These are phyloP conservation scores for Hypotaenidia philippensis DNA, from an alignment of 2,797 vertebrate genomes.

Conservation along the genomic window DNA sequence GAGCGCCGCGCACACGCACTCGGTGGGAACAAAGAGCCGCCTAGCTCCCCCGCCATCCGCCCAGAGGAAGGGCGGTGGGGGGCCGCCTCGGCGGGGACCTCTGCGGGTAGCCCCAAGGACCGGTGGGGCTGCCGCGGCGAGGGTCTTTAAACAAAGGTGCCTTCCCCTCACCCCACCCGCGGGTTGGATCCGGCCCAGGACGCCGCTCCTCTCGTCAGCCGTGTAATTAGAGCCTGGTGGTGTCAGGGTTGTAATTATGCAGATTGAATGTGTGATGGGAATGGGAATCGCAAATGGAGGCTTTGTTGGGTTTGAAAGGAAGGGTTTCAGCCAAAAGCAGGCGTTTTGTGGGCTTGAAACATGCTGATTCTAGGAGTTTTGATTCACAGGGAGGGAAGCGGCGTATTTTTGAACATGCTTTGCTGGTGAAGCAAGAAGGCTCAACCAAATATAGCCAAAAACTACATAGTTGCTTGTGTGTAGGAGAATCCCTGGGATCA, in stretches of 20 bases:
- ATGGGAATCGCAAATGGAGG: slow-evolving; percentile 58
- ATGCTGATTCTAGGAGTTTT: not conserved
- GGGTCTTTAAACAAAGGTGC: not conserved
- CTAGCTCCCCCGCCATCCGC: not conserved
- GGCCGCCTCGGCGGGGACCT: not conserved
- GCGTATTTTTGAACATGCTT: accelerated
- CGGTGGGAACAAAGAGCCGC: slow-evolving; percentile 61
- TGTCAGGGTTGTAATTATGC: slow-evolving; percentile 78
- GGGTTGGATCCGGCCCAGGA: not conserved
- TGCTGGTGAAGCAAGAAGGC: not conserved
- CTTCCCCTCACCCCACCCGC: not conserved
- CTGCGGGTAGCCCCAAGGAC: not conserved
- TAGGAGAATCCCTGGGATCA: not conserved
- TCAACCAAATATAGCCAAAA: not conserved
- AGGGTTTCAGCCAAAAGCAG: not conserved
- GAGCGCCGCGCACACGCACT: not conserved
- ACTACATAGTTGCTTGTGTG: accelerated
- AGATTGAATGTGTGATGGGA: slow-evolving; percentile 65
- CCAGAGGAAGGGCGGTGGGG: not conserved
- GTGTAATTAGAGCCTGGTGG: slow-evolving; percentile 71
- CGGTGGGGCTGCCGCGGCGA: not conserved
- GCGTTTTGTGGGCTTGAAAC: not conserved
- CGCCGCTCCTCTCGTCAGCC: slow-evolving; percentile 34
- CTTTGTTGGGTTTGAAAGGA: slow-evolving; percentile 57
- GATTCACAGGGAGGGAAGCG: not conserved